Evolutionary conservation across 2,888 invertebrate species (phyloP).

Genomic region (Ichneumon xanthorius): DNA sequence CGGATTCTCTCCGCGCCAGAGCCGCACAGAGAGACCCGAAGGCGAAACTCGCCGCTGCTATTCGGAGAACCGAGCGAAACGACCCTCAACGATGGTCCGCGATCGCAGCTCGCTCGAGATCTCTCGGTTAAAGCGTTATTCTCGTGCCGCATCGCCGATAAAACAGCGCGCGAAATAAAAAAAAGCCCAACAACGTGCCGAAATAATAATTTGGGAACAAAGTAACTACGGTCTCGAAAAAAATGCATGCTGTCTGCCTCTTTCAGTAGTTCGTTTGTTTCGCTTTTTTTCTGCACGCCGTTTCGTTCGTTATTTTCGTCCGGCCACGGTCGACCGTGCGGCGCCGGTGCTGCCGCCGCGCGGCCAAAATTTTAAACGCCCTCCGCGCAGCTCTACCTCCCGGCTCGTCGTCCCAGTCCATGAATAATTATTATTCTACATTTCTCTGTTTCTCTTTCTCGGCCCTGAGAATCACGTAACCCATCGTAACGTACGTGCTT

Average conservation of each 20-base stretch:
- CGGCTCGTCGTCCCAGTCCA: slow-evolving; percentile 58
- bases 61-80: slow-evolving; percentile 28
- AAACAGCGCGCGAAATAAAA: not conserved
- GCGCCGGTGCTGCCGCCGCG: not conserved
- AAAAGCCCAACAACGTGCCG: not conserved
- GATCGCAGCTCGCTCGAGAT: no score
- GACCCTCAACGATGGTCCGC: not conserved
- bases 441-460: slow-evolving; percentile 11
- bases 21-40: slow-evolving; percentile 22
- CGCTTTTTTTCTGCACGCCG: not conserved
- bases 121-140: not conserved
- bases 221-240: slow-evolving; percentile 8
- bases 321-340: not conserved
- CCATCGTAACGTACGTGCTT: slow-evolving; percentile 66
- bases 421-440: slow-evolving; percentile 62
- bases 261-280: not conserved
- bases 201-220: not conserved
- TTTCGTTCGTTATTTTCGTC: slow-evolving; percentile 21
- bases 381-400: slow-evolving; percentile 21
- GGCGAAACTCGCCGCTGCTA: slow-evolving; percentile 29
- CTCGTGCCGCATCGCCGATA: not conserved
- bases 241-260: not conserved
- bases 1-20: not conserved
- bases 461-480: slow-evolving; percentile 58
- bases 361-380: slow-evolving; percentile 38